Evolutionary conservation across 2,797 vertebrate species (phyloP), one percentile per base, ranked within the genome.

Genomic region (Pseudochirops cupreus): DNA sequence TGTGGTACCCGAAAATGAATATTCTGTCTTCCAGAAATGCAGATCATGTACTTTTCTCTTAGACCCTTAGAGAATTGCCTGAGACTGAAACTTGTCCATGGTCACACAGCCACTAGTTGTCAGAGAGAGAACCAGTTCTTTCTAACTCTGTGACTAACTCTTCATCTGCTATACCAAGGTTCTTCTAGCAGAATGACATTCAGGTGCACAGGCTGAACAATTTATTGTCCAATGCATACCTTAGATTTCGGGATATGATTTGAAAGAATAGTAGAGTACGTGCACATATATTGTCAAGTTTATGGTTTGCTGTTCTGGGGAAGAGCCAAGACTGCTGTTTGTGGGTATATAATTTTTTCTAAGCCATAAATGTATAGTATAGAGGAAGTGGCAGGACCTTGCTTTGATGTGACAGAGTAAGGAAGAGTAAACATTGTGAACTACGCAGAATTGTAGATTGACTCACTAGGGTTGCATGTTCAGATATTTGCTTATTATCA

Each of bases 231-330:
- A n/a, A 16, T 67, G 62, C 14, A n/a, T 1, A 62, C 12, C 31
- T 62, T 62, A 62, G 28, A 33, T 33, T 14, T 62, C 4, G 29
- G 29, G 33, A 67, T n/a, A 14, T 67, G 33, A n/a, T n/a, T 67
- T 67, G 33, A 67, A 67, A 67, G 62, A 67, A 26, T 67, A n/a
- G 33, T 67, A 67, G 14, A 18, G 62, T n/a, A n/a, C n/a, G 2
- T n/a, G 13, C 0, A n/a, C 62, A 67, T n/a, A 67, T n/a, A 67
- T 67, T 0, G 99, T 99, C 93, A 99, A 97, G 96, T 99, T 99
- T 29, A 99, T 98, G 95, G 99, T 97, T 0, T 99, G 99, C 98
- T 98, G 98, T n/a, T 97, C 97, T 56, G 33, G 96, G 29, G 98
- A 98, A 26, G 92, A 95, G 96, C 98, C 98, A 98, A 14, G 91